Evolutionary conservation across 2,888 invertebrate genomes (phyloP).

Genomic region (Troides aeacus): DNA sequence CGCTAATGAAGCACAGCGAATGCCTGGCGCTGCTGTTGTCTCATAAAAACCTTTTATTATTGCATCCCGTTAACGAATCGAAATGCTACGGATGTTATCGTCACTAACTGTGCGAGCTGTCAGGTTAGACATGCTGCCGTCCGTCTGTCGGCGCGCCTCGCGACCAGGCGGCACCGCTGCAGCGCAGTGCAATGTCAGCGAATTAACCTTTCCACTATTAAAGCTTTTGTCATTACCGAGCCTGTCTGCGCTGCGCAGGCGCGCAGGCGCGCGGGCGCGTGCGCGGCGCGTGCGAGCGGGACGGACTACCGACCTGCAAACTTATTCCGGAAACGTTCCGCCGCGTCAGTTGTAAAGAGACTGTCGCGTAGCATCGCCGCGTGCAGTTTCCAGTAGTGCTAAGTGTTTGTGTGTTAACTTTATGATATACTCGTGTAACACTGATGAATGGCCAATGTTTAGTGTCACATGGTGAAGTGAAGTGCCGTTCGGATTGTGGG

Average conservation of each 20-base stretch:
- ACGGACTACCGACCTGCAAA: slow-evolving; percentile 26
- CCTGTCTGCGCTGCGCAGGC: slow-evolving; percentile 22
- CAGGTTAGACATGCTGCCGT: no score
- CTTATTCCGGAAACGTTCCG: slow-evolving; percentile 38
- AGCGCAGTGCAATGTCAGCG: slow-evolving; percentile 3
- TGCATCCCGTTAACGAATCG: no score
- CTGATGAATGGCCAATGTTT: slow-evolving; percentile 27
- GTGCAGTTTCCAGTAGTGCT: background rate
- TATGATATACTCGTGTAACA: slow-evolving; percentile 20
- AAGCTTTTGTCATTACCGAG: slow-evolving; percentile 27
- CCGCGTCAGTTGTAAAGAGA: slow-evolving; percentile 50
- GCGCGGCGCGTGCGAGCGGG: slow-evolving; percentile 22
- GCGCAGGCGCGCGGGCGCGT: slow-evolving; percentile 14
- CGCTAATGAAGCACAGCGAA: no score
- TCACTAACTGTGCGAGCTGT: no score
- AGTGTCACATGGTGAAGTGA: slow-evolving; percentile 31
- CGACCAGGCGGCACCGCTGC: no score
- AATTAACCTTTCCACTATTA: slow-evolving; percentile 20
- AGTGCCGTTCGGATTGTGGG: slow-evolving; percentile 35
- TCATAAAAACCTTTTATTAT: no score
- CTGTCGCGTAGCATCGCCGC: slow-evolving; percentile 31
- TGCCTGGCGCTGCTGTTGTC: no score
- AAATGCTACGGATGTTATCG: no score
- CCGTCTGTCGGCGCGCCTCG: no score
- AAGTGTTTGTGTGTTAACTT: slow-evolving; percentile 19